Evolutionary conservation across 2,113 vertebrate genomes (phyloP), one percentile per base, ranked within the genome.

Genomic region (Poeciliopsis prolifica): DNA sequence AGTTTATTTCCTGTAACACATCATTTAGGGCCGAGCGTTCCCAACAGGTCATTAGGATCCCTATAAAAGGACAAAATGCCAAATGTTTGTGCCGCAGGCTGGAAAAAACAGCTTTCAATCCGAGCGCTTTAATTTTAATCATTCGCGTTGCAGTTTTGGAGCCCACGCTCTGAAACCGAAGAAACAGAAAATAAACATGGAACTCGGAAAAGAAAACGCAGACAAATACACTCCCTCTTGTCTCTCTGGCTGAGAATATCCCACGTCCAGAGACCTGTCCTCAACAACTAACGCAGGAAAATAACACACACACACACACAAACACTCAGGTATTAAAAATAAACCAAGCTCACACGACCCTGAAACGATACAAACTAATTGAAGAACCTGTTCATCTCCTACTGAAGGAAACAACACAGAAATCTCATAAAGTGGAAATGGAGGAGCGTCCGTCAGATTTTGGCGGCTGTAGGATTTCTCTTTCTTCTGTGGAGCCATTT

Each of bases 161-260:
- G 90, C 90, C 91, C 88, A 85, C 75, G 77, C 91, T 93, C 92
- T 93, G 93, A 95, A 95, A 95, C 86, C 83, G 13, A 92, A 94
- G 91, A 91, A 90, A 92, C 87, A 76, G 33, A 92, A 93, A 93
- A 94, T 92, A 95, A 95, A 94, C 91, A 93, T 26, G 15, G 26
- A 67, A 17, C 86, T 74, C 81, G 76, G 81, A 86, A 92, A 92
- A 87, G 88, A 93, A 92, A 94, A 93, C 88, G 93, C 28, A 54
- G 81, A 72, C 76, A 28, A 67, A 84, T 88, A 83, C 68, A 75
- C 80, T 54, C 87, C 74, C 51, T n/a, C 72, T 80, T 84, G 84
- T 77, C 81, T 92, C 86, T 87, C 54, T 72, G 78, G 75, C 83
- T 73, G 72, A 30, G 54, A 75, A 75, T 62, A 78, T 77, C 77